Conservation (phyloP, 2,113 vertebrate species). For the Entelurus aequoreus region DNA sequence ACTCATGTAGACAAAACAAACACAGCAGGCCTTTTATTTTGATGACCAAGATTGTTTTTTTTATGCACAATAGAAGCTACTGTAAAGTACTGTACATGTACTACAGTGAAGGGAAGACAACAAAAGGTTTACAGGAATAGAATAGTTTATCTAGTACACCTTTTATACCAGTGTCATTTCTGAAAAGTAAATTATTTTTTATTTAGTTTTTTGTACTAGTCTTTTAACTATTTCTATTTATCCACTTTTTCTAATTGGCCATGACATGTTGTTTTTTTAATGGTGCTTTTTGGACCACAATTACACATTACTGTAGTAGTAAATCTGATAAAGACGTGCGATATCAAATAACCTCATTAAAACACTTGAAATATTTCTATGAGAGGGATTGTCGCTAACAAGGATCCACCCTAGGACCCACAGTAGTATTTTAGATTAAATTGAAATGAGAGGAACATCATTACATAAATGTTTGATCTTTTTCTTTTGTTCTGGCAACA, state of each 20-base stretch:
- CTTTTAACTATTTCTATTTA: slow-evolving; percentile 24
- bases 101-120: slow-evolving; percentile 8
- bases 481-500: too few species aligned
- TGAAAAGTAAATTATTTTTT: slow-evolving; percentile 51
- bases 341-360: neutral
- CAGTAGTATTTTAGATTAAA: too few species aligned
- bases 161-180: slow-evolving; percentile 51
- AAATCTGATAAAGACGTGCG: neutral
- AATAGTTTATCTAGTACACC: slow-evolving; percentile 13
- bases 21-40: slow-evolving; percentile 41
- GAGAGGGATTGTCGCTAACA: neutral
- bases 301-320: neutral
- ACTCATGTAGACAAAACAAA: slow-evolving; percentile 31
- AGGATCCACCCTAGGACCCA: too few species aligned
- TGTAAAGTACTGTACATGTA: slow-evolving; percentile 26
- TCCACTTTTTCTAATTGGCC: neutral
- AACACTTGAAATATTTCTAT: neutral
- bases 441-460: neutral
- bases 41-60: slow-evolving; percentile 39
- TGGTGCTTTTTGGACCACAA: neutral
- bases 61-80: slow-evolving; percentile 32
- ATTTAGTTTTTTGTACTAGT: slow-evolving; percentile 16
- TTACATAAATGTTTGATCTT: neutral
- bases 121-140: slow-evolving; percentile 29
- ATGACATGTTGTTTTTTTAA: neutral